phyloP scores from a whole-genome alignment of 92 coral and sea anemone species.

The Siderastrea radians region DNA sequence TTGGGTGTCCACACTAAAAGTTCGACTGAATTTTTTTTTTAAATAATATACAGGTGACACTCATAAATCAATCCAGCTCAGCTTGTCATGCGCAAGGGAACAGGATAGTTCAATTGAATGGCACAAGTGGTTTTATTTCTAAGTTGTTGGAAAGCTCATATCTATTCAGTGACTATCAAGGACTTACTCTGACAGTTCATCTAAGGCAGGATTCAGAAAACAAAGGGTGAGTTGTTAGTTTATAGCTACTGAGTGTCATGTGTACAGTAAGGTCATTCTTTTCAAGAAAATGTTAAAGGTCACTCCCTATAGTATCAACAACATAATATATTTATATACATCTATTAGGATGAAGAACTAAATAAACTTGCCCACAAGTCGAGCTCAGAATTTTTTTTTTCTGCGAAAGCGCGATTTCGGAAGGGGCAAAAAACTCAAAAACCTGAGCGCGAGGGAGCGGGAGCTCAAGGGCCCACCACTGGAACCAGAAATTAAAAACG shows the following conservation, averaged over 20 bases:
- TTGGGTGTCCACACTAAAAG: too few relatives aligned
- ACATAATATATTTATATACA: too few relatives aligned
- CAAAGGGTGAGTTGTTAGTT: slow-evolving; percentile 4
- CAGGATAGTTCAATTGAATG: slow-evolving; percentile 17
- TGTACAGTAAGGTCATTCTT: neutral
- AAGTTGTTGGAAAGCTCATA: neutral
- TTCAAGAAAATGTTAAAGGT: neutral
- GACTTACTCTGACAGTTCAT: slow-evolving; percentile 17
- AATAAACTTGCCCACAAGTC: too few relatives aligned
- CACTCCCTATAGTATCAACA: neutral
- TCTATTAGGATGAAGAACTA: too few relatives aligned
- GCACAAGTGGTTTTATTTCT: slow-evolving; percentile 39
- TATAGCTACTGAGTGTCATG: neutral
- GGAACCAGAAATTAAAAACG: too few relatives aligned
- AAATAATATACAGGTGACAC: neutral
- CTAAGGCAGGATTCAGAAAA: slow-evolving; percentile 16
- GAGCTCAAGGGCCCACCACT: too few relatives aligned
- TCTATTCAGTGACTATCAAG: slow-evolving; percentile 6
- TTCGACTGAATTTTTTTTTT: neutral
- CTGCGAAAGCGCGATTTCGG: too few relatives aligned
- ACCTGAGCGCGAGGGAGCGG: too few relatives aligned
- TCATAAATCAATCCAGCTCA: slow-evolving; percentile 7
- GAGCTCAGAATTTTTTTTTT: too few relatives aligned
- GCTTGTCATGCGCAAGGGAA: neutral
- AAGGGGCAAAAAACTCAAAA: too few relatives aligned